Base-by-base conservation (phyloP, 2,797 vertebrate genomes). In the Thalassophryne amazonica region DNA sequence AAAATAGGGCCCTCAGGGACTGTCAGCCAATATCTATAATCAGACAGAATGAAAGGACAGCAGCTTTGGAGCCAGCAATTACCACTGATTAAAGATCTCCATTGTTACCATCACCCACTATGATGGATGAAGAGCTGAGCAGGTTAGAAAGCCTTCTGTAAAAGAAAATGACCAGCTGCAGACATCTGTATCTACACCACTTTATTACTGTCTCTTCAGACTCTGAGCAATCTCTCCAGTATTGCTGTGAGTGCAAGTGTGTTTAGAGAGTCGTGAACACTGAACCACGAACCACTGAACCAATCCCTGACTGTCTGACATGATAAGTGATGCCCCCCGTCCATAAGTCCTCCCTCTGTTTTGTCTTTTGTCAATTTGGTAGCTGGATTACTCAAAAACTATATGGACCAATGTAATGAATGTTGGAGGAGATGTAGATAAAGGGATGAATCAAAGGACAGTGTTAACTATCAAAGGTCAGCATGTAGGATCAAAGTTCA, bases 211-310 rank as follows among this genome's bases (percentile, higher is more conserved):
- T 63, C 38, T 47, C 30, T 63, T 74, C 30, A 67, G 36, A 61
- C 55, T 32, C 60, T 2, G 24, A 24, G 27, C 9, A 24, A 22
- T 30, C 20, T 73, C 30, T 6, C 39, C 42, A 39, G 46, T 32
- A 31, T 37, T 23, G 16, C 50, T 66, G 47, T 60, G 61, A 81
- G 80, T 76, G 48, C 29, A 29, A 25, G 59, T 81, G 59, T 81
- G 76, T 77, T 73, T 83, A 50, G 53, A 49, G 29, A 53, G 28
- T 47, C 49, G 59, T 73, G 63, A 64, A 63, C 31, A 1, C 36
- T 60, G 69, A 70, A 51, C 58, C 68, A 27, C 73, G 39, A 25
- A 46, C 69, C 27, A 50, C 32, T 25, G 22, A n/a, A n/a, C n/a
- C n/a, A n/a, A n/a, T n/a, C n/a, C n/a, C n/a, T n/a, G 7, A 36